Percentiles rank a stretch among this genome's conserved stretches.
Conservation (phyloP, 2,888 invertebrate species). For the Athetis lepigone region DNA sequence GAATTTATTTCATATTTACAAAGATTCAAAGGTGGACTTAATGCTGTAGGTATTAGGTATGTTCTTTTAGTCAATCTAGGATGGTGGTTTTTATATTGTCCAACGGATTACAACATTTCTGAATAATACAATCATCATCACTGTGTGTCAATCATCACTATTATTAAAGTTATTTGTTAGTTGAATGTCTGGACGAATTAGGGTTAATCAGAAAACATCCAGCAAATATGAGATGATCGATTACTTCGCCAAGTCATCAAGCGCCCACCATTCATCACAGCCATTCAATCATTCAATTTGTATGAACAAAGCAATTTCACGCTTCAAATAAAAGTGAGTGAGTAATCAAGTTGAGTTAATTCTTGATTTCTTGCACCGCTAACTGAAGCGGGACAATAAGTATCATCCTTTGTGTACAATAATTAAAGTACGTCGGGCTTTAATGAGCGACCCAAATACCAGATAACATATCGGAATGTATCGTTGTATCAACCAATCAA, state of each 20-base stretch:
- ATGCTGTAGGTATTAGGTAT: too few relatives aligned
- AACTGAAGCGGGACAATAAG: slow-evolving; percentile 66
- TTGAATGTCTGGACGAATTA: too few relatives aligned
- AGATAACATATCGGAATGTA: slow-evolving; percentile 64
- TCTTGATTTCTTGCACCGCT: slow-evolving; percentile 46
- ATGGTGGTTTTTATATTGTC: too few relatives aligned
- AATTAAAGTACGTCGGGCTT: slow-evolving; percentile 73
- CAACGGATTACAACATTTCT: too few relatives aligned
- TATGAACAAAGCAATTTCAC: slow-evolving; percentile 53
- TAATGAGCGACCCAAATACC: slow-evolving; percentile 74
- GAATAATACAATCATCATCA: too few relatives aligned
- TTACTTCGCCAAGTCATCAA: slow-evolving; percentile 26
- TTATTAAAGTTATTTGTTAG: too few relatives aligned
- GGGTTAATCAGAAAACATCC: not conserved
- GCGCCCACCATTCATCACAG: slow-evolving; percentile 26
- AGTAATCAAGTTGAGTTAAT: slow-evolving; percentile 57
- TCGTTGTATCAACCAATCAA: slow-evolving; percentile 66
- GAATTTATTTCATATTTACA: too few relatives aligned
- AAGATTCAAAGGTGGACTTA: too few relatives aligned
- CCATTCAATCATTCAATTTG: slow-evolving; percentile 16
- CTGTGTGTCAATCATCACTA: too few relatives aligned
- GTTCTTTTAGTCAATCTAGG: too few relatives aligned
- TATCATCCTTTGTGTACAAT: slow-evolving; percentile 75
- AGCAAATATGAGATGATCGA: slow-evolving; percentile 23
- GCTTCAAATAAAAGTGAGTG: slow-evolving; percentile 36